A percentile compares a stretch with the other conserved stretches of the same genome.
These are phyloP conservation scores for Phymatocera aterrima DNA, from an alignment of 2,888 invertebrate species.

Conservation along the genomic window DNA sequence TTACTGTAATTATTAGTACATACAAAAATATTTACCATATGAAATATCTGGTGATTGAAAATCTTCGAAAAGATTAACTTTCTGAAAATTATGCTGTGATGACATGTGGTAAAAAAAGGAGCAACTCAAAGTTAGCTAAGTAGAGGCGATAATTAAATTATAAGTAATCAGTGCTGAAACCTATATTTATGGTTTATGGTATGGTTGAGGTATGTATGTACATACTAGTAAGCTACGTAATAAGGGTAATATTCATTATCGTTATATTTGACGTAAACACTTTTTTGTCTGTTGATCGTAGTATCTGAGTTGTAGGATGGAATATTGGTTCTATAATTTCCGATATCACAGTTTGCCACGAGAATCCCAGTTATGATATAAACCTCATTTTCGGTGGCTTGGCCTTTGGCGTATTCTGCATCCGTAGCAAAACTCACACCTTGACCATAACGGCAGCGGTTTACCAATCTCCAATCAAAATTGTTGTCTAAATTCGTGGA, in stretches of 20 bases:
- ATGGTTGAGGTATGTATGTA: too few relatives aligned
- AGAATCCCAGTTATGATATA: conserved; percentile 11
- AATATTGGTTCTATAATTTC: not conserved
- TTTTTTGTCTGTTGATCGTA: not conserved
- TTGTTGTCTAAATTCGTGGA: not conserved
- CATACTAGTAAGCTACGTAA: too few relatives aligned
- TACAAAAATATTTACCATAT: too few relatives aligned
- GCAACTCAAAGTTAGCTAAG: too few relatives aligned
- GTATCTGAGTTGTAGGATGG: not conserved
- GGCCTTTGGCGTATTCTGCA: not conserved
- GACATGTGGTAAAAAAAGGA: too few relatives aligned
- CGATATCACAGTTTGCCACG: not conserved
- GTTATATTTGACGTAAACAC: conserved; percentile 10
- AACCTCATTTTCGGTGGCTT: not conserved
- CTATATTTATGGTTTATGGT: too few relatives aligned
- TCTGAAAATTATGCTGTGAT: too few relatives aligned
- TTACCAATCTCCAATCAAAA: not conserved
- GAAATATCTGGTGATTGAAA: too few relatives aligned
- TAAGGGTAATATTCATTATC: conserved; percentile 24
- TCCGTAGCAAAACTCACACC: conserved; percentile 7
- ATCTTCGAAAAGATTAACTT: too few relatives aligned
- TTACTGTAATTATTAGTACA: too few relatives aligned
- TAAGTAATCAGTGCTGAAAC: too few relatives aligned
- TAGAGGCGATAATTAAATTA: too few relatives aligned
- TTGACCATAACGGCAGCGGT: not conserved